These are phyloP conservation scores for Yponomeuta cagnagella DNA, from an alignment of 2,888 invertebrate species.

Conservation along the genomic window DNA sequence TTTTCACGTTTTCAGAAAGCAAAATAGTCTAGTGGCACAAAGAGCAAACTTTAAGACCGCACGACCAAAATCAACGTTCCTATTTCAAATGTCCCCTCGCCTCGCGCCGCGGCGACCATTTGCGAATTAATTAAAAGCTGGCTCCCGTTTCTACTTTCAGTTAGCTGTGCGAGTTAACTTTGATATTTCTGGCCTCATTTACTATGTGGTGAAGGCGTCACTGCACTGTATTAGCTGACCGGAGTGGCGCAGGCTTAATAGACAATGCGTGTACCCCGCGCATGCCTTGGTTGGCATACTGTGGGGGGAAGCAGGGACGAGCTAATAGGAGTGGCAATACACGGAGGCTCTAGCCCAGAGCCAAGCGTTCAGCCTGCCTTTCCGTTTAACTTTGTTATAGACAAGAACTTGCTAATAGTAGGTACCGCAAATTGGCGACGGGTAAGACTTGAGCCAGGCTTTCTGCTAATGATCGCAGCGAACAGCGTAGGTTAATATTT, in stretches of 20 bases:
- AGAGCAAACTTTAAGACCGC: slow-evolving; percentile 11
- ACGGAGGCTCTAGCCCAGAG: slow-evolving; percentile 3
- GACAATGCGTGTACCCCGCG: not conserved
- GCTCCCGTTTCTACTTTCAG: slow-evolving; percentile 29
- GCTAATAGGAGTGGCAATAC: not conserved
- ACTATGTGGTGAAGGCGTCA: slow-evolving; percentile 9
- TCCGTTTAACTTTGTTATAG: slow-evolving; percentile 11
- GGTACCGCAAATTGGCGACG: slow-evolving; percentile 19
- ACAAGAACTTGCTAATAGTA: slow-evolving; percentile 19
- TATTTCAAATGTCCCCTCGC: slow-evolving; percentile 31
- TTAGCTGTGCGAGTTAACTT: slow-evolving; percentile 23
- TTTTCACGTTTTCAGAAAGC: not conserved
- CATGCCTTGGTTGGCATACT: not conserved
- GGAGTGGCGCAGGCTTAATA: not conserved
- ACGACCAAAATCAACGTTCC: slow-evolving; percentile 32
- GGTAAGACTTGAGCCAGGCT: slow-evolving; percentile 8
- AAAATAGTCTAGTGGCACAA: not conserved
- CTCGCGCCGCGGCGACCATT: slow-evolving; percentile 27
- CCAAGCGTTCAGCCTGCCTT: slow-evolving; percentile 20
- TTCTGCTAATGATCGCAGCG: slow-evolving; percentile 5
- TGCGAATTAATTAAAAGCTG: slow-evolving; percentile 39
- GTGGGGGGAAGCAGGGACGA: not conserved
- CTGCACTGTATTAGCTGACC: slow-evolving; percentile 8
- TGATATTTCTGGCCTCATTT: slow-evolving; percentile 21
- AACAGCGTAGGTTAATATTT: slow-evolving; percentile 17